These are phyloP conservation scores for Archilochus colubris DNA, from an alignment of 2,113 vertebrate genomes.

Conservation along the genomic window DNA sequence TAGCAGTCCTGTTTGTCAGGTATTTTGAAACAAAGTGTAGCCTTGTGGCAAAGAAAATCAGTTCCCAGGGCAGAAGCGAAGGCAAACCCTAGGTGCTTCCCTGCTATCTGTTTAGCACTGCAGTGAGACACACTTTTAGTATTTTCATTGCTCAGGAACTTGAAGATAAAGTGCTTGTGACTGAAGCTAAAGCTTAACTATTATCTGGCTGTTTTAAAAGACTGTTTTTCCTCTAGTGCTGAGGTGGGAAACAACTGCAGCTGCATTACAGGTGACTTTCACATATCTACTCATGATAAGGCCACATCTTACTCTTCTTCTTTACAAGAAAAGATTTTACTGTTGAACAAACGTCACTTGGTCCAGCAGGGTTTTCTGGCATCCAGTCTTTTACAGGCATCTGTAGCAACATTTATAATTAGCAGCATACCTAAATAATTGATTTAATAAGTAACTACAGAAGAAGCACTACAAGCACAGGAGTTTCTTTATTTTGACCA, in stretches of 20 bases:
- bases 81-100: not conserved
- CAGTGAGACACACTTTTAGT: not conserved
- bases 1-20: not conserved
- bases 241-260: not conserved
- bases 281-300: not conserved
- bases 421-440: not conserved
- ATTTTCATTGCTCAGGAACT: not conserved
- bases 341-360: not conserved
- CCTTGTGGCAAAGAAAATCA: not conserved
- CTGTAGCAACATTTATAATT: not conserved
- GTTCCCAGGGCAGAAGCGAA: slow-evolving; percentile 13
- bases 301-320: not conserved
- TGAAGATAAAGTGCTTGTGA: not conserved
- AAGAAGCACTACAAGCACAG: not conserved
- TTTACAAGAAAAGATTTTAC: not conserved
- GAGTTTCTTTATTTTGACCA: not conserved
- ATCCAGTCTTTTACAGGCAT: not conserved
- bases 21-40: not conserved
- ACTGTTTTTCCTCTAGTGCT: not conserved
- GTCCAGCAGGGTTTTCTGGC: not conserved
- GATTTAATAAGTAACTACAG: not conserved
- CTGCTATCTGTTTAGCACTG: not conserved
- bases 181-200: not conserved
- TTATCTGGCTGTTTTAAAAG: not conserved
- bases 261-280: not conserved